Conservation (phyloP, 2,113 vertebrate genomes). For the Cyanoderma ruficeps region DNA sequence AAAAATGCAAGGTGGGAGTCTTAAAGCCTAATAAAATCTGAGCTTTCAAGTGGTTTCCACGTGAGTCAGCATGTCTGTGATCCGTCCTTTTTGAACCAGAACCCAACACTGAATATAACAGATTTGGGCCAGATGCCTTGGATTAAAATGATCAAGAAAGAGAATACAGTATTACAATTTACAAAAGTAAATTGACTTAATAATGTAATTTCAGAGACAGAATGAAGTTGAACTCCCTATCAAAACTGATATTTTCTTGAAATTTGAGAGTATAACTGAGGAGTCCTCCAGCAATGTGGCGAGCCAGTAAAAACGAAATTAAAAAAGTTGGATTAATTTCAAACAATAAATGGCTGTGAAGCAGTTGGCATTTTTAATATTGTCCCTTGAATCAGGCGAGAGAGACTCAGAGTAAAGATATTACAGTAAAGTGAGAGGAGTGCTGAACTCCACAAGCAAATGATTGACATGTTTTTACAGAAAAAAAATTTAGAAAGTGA, state of each 20-base stretch:
- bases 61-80: background rate
- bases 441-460: background rate
- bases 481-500: background rate
- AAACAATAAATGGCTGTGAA: background rate
- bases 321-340: background rate
- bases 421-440: background rate
- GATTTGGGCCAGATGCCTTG: background rate
- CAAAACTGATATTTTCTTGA: background rate
- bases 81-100: background rate
- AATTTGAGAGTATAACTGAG: background rate
- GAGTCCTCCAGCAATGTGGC: background rate
- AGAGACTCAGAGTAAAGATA: background rate
- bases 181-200: conserved; percentile 10
- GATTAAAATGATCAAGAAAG: conserved; percentile 14
- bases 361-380: background rate
- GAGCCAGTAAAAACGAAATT: background rate
- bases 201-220: background rate
- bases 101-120: background rate
- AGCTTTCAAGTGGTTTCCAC: background rate
- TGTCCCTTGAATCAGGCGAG: background rate
- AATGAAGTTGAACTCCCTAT: background rate
- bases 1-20: background rate
- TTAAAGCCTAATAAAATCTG: background rate
- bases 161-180: background rate
- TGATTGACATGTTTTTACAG: background rate